Percentiles rank a stretch among this genome's conserved stretches.
phyloP scores from a whole-genome alignment of 2,888 invertebrate genomes.

The Lamellibrachia satsuma region DNA sequence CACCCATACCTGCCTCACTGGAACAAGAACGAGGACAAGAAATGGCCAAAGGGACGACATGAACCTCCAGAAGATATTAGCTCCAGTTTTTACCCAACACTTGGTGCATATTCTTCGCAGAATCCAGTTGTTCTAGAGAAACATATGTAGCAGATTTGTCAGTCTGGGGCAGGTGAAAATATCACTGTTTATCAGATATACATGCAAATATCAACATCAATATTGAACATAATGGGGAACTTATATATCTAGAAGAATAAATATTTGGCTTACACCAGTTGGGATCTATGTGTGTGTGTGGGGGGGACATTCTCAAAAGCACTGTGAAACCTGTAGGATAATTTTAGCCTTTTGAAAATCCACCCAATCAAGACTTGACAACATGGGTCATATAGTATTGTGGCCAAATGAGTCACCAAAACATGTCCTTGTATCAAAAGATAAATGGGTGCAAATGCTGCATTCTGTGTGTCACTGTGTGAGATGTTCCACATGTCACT shows the following conservation, averaged over 20 bases:
- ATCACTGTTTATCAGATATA: not conserved
- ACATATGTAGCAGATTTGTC: slow-evolving; percentile 73
- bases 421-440: too few species aligned
- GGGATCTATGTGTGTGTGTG: not conserved
- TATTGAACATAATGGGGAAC: slow-evolving; percentile 8
- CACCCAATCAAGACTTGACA: not conserved
- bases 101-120: slow-evolving; percentile 70
- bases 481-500: not conserved
- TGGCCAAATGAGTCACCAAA: too few species aligned
- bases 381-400: too few species aligned
- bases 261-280: not conserved
- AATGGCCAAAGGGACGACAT: slow-evolving; percentile 69
- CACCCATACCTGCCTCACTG: slow-evolving; percentile 64
- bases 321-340: not conserved
- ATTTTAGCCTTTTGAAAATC: not conserved
- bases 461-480: slow-evolving; percentile 46
- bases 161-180: slow-evolving; percentile 69
- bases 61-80: slow-evolving; percentile 71
- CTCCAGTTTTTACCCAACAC: slow-evolving; percentile 69
- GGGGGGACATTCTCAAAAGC: not conserved
- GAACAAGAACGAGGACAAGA: slow-evolving; percentile 60
- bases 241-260: not conserved
- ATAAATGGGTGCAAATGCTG: too few species aligned
- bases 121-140: slow-evolving; percentile 68
- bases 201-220: not conserved